Percentiles rank a stretch among this genome's conserved stretches.
These are phyloP conservation scores for Oreochromis tanganicae DNA, from an alignment of 2,113 vertebrate genomes.

Conservation along the genomic window DNA sequence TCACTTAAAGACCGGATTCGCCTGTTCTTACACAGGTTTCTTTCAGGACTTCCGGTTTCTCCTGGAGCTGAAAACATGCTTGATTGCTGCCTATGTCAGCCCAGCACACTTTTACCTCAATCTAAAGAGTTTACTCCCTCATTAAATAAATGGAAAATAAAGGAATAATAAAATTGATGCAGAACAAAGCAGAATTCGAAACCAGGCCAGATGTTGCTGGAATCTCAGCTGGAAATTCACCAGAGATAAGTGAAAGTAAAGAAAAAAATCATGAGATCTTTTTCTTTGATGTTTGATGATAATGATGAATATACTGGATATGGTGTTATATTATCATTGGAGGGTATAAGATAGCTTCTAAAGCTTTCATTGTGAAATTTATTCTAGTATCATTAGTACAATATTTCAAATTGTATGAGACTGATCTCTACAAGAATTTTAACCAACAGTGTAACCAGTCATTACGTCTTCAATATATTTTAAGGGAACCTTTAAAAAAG, in stretches of 20 bases:
- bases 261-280: not conserved
- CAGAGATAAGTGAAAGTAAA: not conserved
- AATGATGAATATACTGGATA: too few species aligned
- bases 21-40: not conserved
- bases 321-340: too few species aligned
- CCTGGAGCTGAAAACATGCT: not conserved
- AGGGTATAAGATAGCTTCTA: too few species aligned
- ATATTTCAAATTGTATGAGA: too few species aligned
- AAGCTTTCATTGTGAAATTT: too few species aligned
- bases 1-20: too few species aligned
- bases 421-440: too few species aligned
- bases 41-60: not conserved
- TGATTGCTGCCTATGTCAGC: not conserved
- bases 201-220: accelerated
- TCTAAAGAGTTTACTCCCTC: not conserved
- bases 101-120: not conserved
- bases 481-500: too few species aligned
- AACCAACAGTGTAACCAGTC: too few species aligned
- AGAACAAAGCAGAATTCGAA: not conserved
- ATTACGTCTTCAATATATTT: too few species aligned
- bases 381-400: too few species aligned
- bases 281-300: not conserved
- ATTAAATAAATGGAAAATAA: not conserved
- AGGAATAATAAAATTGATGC: not conserved
- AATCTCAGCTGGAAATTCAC: not conserved